A percentile compares a stretch with the other conserved stretches of the same genome.
These are phyloP conservation scores for Mastigias papua DNA, from an alignment of 30 jellyfish, hydroid and myxozoan species.

Conservation along the genomic window DNA sequence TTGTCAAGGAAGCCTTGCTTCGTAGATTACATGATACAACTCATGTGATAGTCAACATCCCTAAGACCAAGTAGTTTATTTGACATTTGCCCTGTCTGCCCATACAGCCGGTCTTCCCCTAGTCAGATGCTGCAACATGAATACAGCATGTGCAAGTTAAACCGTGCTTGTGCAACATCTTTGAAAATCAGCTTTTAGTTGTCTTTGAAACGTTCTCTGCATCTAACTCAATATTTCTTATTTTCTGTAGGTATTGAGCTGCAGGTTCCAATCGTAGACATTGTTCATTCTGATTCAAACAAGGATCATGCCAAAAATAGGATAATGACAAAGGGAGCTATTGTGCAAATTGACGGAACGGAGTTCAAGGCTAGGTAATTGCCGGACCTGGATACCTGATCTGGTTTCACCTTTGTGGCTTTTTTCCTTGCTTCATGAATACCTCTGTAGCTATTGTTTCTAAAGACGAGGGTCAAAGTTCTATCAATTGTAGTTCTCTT, in stretches of 20 bases:
- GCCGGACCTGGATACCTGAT: neutral
- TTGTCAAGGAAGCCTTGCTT: too few relatives aligned
- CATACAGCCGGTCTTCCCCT: too few relatives aligned
- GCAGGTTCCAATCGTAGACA: constrained; percentile 72
- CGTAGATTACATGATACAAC: too few relatives aligned
- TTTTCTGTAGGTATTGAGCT: constrained; percentile 25
- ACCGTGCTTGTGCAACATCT: too few relatives aligned
- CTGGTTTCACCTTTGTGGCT: neutral
- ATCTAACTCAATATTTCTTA: too few relatives aligned
- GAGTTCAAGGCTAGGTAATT: constrained; percentile 65
- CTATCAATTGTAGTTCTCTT: neutral
- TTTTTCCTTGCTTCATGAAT: neutral
- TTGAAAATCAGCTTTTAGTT: too few relatives aligned
- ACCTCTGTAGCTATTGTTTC: neutral
- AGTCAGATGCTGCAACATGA: too few relatives aligned
- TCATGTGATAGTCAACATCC: too few relatives aligned
- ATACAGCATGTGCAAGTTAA: too few relatives aligned
- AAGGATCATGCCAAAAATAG: constrained; percentile 51
- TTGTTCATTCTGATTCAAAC: constrained; percentile 69
- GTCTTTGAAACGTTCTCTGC: too few relatives aligned
- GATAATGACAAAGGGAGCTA: constrained; percentile 69
- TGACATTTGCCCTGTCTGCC: too few relatives aligned
- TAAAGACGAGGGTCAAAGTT: neutral
- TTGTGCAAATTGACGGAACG: constrained; percentile 69
- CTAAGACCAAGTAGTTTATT: too few relatives aligned